Evolutionary conservation across 2,113 vertebrate genomes (phyloP).

Genomic region (Pheucticus melanocephalus): DNA sequence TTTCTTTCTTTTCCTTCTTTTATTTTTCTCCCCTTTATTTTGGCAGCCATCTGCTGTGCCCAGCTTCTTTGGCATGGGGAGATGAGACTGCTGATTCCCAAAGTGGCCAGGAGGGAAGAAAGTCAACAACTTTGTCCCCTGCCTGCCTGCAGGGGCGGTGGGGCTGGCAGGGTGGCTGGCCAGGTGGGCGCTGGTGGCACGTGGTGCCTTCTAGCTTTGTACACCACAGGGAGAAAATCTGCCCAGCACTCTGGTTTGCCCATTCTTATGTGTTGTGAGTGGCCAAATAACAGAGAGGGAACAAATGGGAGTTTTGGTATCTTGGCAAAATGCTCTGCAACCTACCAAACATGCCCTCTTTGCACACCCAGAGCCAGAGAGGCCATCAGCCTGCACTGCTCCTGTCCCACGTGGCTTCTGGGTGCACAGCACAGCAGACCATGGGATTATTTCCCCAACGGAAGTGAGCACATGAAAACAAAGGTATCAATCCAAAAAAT

Average conservation of each 20-base stretch:
- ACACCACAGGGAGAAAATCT: background rate
- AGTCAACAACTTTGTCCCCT: background rate
- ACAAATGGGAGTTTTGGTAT: background rate
- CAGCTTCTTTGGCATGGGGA: background rate
- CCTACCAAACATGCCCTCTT: background rate
- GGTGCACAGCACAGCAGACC: background rate
- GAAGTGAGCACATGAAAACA: background rate
- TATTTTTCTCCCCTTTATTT: background rate
- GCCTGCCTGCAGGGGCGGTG: fast-evolving
- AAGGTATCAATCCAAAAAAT: background rate
- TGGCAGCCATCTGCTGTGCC: background rate
- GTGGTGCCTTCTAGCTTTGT: background rate
- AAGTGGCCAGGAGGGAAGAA: background rate
- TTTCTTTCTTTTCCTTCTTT: background rate
- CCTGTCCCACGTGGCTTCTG: fast-evolving
- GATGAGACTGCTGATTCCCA: background rate
- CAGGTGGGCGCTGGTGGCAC: background rate
- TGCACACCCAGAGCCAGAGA: background rate
- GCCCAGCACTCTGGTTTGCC: background rate
- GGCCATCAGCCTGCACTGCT: fast-evolving
- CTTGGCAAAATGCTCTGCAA: background rate
- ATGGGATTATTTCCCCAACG: background rate
- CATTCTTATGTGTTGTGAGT: fast-evolving
- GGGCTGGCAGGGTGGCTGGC: background rate
- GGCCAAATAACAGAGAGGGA: background rate